These are phyloP conservation scores for Arrhopalites spinosus DNA, from an alignment of 2,888 invertebrate species.

Conservation along the genomic window DNA sequence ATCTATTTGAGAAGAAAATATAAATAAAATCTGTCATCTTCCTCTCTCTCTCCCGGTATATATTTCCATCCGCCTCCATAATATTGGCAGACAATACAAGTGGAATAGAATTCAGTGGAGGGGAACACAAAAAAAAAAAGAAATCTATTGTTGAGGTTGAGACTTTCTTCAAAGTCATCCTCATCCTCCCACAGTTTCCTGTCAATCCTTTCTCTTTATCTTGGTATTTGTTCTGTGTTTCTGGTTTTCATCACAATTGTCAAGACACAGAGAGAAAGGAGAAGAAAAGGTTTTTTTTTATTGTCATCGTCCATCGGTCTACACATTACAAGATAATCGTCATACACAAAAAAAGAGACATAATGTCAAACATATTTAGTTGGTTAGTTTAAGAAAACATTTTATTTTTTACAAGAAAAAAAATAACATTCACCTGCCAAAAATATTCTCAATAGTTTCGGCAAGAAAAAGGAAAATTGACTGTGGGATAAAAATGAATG, in stretches of 20 bases:
- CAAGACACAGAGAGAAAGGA: not conserved
- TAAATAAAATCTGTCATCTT: not conserved
- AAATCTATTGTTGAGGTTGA: slow-evolving; percentile 6
- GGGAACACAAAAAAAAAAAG: no score
- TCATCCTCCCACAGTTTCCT: not conserved
- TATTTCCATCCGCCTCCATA: not conserved
- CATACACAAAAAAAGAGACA: no score
- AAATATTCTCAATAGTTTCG: no score
- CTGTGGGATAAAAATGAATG: no score
- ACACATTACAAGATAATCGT: no score
- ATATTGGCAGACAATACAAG: not conserved
- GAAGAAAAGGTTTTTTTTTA: not conserved
- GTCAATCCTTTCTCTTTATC: not conserved
- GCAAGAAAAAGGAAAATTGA: no score
- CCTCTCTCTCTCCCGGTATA: not conserved
- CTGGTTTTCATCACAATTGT: not conserved
- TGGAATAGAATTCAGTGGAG: not conserved
- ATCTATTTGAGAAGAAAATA: no score
- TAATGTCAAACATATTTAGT: no score
- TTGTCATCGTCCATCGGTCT: no score
- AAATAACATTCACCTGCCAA: no score
- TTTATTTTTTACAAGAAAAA: slow-evolving; percentile 2
- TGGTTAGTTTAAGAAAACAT: no score
- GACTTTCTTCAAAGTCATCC: not conserved
- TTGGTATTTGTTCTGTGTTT: not conserved